These are phyloP conservation scores for Sebastes reedi DNA, from an alignment of 2,797 vertebrate genomes.

Conservation along the genomic window DNA sequence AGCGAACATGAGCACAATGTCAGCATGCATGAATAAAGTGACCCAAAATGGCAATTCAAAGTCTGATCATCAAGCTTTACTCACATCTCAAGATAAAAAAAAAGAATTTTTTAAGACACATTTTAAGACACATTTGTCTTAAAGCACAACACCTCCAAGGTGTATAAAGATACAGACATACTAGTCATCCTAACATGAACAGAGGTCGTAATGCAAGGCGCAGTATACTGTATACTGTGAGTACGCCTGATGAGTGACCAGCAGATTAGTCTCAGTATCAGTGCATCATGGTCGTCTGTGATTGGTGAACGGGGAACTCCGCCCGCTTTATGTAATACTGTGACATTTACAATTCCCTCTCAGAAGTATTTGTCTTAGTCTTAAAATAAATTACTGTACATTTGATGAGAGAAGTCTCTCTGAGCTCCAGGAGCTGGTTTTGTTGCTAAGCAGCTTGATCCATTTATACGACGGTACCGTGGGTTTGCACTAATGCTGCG, in stretches of 20 bases:
- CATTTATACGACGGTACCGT: conserved; percentile 39
- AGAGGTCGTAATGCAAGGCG: background rate
- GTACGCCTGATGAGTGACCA: background rate
- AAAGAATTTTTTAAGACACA: too few relatives aligned
- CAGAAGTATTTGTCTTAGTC: conserved; percentile 15
- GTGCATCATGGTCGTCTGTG: background rate
- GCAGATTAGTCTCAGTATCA: background rate
- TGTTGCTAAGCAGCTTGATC: conserved; percentile 68
- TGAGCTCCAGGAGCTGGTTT: conserved; percentile 25
- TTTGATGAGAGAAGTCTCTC: conserved; percentile 24
- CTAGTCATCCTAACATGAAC: background rate
- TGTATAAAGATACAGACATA: background rate
- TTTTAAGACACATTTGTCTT: background rate
- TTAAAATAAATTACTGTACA: conserved; percentile 49
- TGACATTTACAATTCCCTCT: conserved; percentile 28
- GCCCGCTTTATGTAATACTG: conserved; percentile 1
- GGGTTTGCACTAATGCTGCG: conserved; percentile 21
- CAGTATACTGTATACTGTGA: too few relatives aligned
- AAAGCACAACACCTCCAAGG: too few relatives aligned
- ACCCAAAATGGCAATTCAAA: background rate
- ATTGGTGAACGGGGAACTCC: background rate
- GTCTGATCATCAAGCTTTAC: background rate
- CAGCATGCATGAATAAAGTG: background rate
- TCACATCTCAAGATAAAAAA: background rate
- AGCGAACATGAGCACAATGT: background rate